phyloP scores from a whole-genome alignment of 92 coral and sea anemone species.

The Ricordea florida region DNA sequence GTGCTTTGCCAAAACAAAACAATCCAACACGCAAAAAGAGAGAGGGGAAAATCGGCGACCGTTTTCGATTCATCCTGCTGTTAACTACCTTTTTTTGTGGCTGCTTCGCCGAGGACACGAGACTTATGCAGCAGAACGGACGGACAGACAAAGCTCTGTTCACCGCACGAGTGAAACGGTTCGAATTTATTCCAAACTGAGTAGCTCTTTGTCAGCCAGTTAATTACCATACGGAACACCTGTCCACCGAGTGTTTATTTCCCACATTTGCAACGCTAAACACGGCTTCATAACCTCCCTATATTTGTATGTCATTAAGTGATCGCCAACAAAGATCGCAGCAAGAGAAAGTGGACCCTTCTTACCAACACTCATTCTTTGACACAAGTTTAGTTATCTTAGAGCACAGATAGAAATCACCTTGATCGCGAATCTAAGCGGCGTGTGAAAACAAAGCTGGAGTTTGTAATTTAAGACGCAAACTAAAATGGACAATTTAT shows the following conservation, averaged over 20 bases:
- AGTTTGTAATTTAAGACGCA: constrained; percentile 23
- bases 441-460: background rate
- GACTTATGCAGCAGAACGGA: too few species aligned
- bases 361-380: background rate
- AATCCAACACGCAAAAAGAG: background rate
- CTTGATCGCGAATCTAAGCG: background rate
- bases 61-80: too few species aligned
- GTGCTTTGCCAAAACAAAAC: background rate
- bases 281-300: constrained; percentile 25
- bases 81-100: too few species aligned
- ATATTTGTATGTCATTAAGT: background rate
- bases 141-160: too few species aligned
- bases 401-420: too few species aligned
- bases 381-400: too few species aligned
- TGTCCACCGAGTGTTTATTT: constrained; percentile 70
- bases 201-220: constrained; percentile 22
- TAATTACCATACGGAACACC: constrained; percentile 85
- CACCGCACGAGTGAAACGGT: too few species aligned
- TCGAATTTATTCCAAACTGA: constrained; percentile 29
- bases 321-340: background rate
- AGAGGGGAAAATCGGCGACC: too few species aligned
- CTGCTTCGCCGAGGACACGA: too few species aligned
- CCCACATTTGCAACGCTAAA: constrained; percentile 74
- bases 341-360: background rate
- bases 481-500: constrained; percentile 4